These are phyloP conservation scores for Chloroclystis v-ata DNA, from an alignment of 2,888 invertebrate species.

Conservation along the genomic window DNA sequence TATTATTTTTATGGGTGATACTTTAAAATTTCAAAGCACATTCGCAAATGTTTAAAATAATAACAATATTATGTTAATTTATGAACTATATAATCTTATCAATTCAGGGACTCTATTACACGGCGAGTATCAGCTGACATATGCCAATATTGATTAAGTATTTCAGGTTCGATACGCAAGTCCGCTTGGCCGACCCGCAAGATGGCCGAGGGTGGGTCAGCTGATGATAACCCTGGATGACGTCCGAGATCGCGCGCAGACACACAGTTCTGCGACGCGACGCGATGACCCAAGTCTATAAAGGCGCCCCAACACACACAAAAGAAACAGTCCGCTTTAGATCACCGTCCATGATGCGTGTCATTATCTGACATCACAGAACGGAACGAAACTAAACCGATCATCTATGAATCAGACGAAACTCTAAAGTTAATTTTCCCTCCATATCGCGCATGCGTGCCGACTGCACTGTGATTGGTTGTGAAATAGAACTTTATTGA, in stretches of 20 bases:
- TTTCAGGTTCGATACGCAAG: slow-evolving; percentile 36
- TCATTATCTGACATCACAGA: slow-evolving; percentile 39
- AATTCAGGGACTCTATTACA: no score
- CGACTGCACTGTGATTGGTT: slow-evolving; percentile 61
- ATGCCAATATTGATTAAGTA: neutral
- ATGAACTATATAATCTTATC: no score
- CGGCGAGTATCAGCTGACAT: neutral
- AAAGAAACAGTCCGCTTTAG: slow-evolving; percentile 66
- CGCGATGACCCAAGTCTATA: slow-evolving; percentile 59
- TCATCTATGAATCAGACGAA: slow-evolving; percentile 44
- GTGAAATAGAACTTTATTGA: slow-evolving; percentile 49
- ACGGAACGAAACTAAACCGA: slow-evolving; percentile 42
- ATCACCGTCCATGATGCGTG: slow-evolving; percentile 66
- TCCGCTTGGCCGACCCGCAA: slow-evolving; percentile 39
- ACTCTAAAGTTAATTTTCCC: slow-evolving; percentile 47
- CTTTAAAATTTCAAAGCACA: no score
- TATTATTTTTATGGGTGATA: no score
- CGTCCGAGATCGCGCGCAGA: slow-evolving; percentile 52
- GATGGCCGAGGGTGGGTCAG: slow-evolving; percentile 52
- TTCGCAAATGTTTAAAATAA: no score
- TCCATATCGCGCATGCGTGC: slow-evolving; percentile 62
- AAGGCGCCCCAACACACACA: slow-evolving; percentile 58
- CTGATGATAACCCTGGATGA: slow-evolving; percentile 59
- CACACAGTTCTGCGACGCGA: slow-evolving; percentile 56
- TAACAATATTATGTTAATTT: no score